phyloP scores from a whole-genome alignment of 1,140 invertebrate genomes.

The Sogatella furcifera region DNA sequence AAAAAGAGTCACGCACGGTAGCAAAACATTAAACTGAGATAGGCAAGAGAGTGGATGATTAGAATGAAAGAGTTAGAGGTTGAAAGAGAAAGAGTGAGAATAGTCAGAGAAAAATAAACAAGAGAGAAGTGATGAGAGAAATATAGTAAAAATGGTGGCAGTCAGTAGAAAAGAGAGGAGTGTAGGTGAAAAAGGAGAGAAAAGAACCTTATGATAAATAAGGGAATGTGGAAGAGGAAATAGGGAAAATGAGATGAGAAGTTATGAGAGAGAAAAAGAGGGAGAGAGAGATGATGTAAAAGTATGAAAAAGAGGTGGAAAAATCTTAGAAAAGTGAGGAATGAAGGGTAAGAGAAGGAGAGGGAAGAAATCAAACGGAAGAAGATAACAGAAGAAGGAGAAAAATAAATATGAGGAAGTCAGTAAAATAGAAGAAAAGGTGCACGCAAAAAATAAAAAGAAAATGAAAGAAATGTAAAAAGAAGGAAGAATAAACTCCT shows the following conservation, averaged over 20 bases:
- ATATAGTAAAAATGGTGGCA: background rate
- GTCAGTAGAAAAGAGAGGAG: background rate
- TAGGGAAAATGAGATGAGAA: background rate
- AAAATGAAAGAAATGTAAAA: too few relatives aligned
- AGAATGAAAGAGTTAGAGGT: too few relatives aligned
- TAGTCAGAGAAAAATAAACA: background rate
- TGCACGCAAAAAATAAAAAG: too few relatives aligned
- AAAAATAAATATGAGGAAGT: too few relatives aligned
- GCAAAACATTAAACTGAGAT: too few relatives aligned
- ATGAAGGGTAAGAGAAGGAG: background rate
- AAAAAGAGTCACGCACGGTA: too few relatives aligned
- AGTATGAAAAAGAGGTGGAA: constrained; percentile 8
- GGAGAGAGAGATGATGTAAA: too few relatives aligned
- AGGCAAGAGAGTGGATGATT: too few relatives aligned
- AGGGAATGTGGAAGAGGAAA: background rate
- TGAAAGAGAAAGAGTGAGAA: background rate
- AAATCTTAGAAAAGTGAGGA: constrained; percentile 3
- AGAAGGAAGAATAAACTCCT: too few relatives aligned
- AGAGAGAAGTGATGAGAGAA: constrained; percentile 6
- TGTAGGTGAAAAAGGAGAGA: background rate
- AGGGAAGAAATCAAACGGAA: background rate
- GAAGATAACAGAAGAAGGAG: background rate
- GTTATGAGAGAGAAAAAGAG: constrained; percentile 2
- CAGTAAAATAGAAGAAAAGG: too few relatives aligned
- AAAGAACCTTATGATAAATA: background rate